These are phyloP conservation scores for Drosophila burlai DNA, from an alignment of 1,140 invertebrate genomes.

Conservation along the genomic window DNA sequence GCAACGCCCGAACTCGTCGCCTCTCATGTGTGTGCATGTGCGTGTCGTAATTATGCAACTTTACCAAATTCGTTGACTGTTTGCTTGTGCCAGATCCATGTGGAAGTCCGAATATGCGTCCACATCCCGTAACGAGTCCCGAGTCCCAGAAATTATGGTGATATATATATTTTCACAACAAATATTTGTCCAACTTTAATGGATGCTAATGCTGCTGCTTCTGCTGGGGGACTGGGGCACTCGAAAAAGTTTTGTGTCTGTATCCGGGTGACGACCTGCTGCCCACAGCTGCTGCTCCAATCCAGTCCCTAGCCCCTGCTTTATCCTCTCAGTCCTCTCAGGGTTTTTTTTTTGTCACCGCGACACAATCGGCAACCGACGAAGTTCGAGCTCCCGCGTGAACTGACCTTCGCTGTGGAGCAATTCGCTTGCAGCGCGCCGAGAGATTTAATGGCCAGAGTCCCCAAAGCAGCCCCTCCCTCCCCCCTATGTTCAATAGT, in stretches of 20 bases:
- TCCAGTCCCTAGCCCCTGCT: conserved; percentile 20
- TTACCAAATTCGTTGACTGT: conserved; percentile 31
- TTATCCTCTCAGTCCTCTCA: conserved; percentile 26
- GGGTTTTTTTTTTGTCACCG: conserved; percentile 12
- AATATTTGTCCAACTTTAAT: conserved; percentile 50
- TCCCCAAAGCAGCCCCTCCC: conserved; percentile 19
- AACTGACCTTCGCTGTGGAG: conserved; percentile 72
- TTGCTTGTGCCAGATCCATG: conserved; percentile 30
- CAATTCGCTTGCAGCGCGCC: conserved; percentile 53
- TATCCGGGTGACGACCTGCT: conserved; percentile 45
- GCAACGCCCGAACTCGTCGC: conserved; percentile 47
- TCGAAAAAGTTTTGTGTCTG: conserved; percentile 60
- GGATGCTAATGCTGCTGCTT: conserved; percentile 31
- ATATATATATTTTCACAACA: conserved; percentile 37
- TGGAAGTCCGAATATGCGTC: not conserved
- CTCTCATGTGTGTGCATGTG: conserved; percentile 21
- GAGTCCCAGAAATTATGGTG: conserved; percentile 26
- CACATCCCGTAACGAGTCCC: conserved; percentile 6
- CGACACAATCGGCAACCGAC: conserved; percentile 27
- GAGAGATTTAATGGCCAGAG: conserved; percentile 57
- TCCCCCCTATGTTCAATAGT: not conserved
- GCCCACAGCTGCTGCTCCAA: conserved; percentile 6
- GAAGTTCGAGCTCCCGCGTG: conserved; percentile 70
- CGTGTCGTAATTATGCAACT: conserved; percentile 63
- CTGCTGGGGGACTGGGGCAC: conserved; percentile 54